A percentile compares a stretch with the other conserved stretches of the same genome.
Conservation (phyloP, 2,797 vertebrate species). For the Manis pentadactyla region DNA sequence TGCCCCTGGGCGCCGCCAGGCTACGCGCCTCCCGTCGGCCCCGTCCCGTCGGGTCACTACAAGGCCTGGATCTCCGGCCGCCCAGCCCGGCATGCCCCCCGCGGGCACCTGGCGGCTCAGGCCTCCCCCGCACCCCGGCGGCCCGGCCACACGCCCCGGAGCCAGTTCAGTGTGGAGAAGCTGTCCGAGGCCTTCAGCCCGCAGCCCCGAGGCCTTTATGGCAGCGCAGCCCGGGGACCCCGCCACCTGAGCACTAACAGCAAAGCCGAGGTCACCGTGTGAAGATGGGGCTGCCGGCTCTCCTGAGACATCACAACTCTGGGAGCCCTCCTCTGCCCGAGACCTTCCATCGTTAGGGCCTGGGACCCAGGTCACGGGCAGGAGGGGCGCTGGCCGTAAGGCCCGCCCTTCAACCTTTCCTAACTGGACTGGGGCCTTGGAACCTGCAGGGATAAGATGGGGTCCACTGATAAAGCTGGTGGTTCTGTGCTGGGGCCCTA, state of each 20-base stretch:
- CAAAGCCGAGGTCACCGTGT: conserved; percentile 98
- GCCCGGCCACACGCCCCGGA: conserved; percentile 88
- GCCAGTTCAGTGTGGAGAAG: conserved; percentile 94
- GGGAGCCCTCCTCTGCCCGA: neutral
- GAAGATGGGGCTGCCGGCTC: neutral
- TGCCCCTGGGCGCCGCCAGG: conserved; percentile 90
- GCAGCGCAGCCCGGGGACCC: conserved; percentile 74
- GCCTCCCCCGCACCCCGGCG: conserved; percentile 86
- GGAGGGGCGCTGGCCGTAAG: neutral
- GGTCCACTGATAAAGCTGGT: neutral
- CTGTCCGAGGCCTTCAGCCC: conserved; percentile 92
- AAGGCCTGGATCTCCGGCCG: conserved; percentile 84
- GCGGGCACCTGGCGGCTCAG: conserved; percentile 81
- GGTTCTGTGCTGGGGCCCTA: neutral
- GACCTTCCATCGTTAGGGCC: neutral
- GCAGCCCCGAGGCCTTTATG: conserved; percentile 82
- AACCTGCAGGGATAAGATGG: neutral
- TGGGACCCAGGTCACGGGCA: accelerated
- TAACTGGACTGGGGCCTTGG: neutral
- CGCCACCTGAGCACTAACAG: conserved; percentile 95
- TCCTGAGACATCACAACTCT: accelerated
- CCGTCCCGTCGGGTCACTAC: conserved; percentile 83
- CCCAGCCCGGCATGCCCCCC: conserved; percentile 74
- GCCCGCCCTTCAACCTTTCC: neutral
- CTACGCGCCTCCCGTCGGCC: conserved; percentile 90